Percentiles rank a stretch among this genome's conserved stretches.
Conservation (phyloP, 2,888 invertebrate genomes). For the Calameuta idolon region DNA sequence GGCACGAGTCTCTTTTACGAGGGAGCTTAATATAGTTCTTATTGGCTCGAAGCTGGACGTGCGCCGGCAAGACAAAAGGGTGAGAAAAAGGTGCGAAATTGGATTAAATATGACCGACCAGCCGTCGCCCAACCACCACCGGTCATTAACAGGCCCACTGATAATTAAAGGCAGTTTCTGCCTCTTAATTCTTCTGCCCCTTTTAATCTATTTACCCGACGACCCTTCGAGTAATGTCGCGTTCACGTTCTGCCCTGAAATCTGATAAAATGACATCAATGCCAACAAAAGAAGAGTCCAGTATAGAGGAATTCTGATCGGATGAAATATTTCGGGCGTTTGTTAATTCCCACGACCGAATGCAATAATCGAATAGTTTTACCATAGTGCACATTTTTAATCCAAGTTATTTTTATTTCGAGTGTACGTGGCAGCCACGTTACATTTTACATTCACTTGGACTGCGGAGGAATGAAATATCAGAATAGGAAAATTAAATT, state of each 20-base stretch:
- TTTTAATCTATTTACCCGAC: neutral
- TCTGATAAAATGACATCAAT: neutral
- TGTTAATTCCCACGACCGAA: neutral
- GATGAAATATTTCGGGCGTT: neutral
- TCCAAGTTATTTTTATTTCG: neutral
- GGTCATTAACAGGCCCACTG: neutral
- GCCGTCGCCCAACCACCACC: neutral
- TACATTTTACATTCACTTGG: neutral
- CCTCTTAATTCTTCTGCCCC: neutral
- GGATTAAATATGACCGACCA: conserved; percentile 7
- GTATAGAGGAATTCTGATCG: neutral
- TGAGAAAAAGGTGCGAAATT: neutral
- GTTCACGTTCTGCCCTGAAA: neutral
- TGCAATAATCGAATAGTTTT: neutral
- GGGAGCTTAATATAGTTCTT: conserved; percentile 5
- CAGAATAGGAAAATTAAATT: neutral
- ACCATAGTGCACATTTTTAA: neutral
- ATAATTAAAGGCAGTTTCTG: conserved; percentile 2
- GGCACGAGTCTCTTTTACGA: neutral
- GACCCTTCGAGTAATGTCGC: neutral
- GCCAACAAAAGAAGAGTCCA: neutral
- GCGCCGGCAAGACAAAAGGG: conserved; percentile 3
- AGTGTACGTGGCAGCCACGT: neutral
- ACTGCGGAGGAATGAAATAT: neutral
- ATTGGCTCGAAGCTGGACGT: neutral